Conservation (phyloP, 1,140 invertebrate species). For the Dufourea novaeangliae region DNA sequence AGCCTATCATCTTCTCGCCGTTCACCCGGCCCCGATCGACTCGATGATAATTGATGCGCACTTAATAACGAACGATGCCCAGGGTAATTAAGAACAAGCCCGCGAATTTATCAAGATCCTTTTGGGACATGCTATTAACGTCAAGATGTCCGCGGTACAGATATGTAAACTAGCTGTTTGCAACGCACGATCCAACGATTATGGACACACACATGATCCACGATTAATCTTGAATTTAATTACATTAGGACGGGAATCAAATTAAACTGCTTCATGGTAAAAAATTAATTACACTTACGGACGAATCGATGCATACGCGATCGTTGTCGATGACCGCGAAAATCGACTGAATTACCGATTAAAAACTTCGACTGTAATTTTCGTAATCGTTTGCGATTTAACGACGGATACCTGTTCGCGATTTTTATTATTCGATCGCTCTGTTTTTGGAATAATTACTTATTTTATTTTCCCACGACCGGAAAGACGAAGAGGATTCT, state of each 20-base stretch:
- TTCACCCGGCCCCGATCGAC: slow-evolving; percentile 47
- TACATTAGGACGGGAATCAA: slow-evolving; percentile 17
- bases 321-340: no score
- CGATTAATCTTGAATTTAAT: slow-evolving; percentile 11
- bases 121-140: slow-evolving; percentile 65
- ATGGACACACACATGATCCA: slow-evolving; percentile 30
- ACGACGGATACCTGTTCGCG: no score
- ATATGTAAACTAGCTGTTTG: slow-evolving; percentile 21
- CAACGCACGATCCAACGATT: slow-evolving; percentile 39
- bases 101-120: slow-evolving; percentile 69
- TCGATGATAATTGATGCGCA: slow-evolving; percentile 74
- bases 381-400: no score
- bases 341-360: neutral
- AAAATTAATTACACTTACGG: neutral
- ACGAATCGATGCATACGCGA: slow-evolving; percentile 20
- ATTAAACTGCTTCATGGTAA: slow-evolving; percentile 51
- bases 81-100: slow-evolving; percentile 73
- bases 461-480: no score
- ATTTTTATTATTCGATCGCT: no score
- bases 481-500: no score
- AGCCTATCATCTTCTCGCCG: slow-evolving; percentile 73
- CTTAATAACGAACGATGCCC: slow-evolving; percentile 64
- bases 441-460: no score
- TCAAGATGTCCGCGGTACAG: neutral
- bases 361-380: no score